Base-by-base conservation (phyloP, 1,140 invertebrate species). In the Lepidurus couesii region DNA sequence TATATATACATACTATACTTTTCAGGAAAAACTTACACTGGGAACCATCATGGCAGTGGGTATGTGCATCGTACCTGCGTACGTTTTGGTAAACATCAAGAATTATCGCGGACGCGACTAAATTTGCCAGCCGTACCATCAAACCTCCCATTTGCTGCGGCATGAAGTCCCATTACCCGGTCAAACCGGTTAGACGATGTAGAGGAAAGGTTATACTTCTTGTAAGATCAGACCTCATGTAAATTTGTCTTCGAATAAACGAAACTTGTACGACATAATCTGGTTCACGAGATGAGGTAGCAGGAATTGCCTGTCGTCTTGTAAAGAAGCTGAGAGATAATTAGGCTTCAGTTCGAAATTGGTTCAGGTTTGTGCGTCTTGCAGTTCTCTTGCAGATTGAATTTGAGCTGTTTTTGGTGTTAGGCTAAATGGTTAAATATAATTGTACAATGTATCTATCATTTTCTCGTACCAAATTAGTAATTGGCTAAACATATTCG, bases 11-110 rank as follows among this genome's bases (percentile, higher is more conserved):
- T n/a, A n/a, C n/a, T n/a, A n/a, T 76, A 13, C 34, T 16, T 44
- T 73, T n/a, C 26, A 80, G 79, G 79, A 80, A 80, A 80, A 79
- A 44, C 43, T 65, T 21, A n/a, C 73, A 42, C 77, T 78, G 1
- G 79, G 79, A 47, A 13, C 65, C 1, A 11, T 65, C 5, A 79
- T 80, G 44, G 9, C 42, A 1, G 13, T 45, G 3, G 79, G 42
- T 26, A 53, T 80, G 16, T 16, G 43, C n/a, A 7, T 74, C 45
- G 26, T 73, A 10, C 79, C 79, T 34, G 75, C 75, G 4, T 80
- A 53, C 21, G 44, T 80, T 21, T 44, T 80, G 78, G 11, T 42
- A 4, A 42, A 80, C 53, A 44, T 80, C 11, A 26, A 44, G n/a
- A 73, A 75, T 4, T 80, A 80, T 45, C 16, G 77, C 26, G 47